Percentiles rank a stretch among this genome's conserved stretches.
Conservation (phyloP, 2,888 invertebrate genomes). For the Nesidiocoris tenuis region DNA sequence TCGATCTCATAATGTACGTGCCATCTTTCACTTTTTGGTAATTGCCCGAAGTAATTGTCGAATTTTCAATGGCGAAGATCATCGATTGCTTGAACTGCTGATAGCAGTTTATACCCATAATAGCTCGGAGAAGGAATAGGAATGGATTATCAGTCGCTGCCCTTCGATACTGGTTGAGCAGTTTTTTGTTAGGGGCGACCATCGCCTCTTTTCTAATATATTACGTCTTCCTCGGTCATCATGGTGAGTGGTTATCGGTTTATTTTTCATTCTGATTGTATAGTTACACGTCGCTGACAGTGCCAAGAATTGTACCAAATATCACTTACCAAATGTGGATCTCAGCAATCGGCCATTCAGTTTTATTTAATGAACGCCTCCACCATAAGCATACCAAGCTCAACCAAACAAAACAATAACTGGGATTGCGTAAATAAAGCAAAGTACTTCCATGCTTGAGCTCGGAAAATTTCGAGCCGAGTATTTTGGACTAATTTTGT, state of each 20-base stretch:
- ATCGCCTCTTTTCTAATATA: conserved; percentile 52
- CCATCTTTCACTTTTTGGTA: neutral
- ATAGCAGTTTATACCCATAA: conserved; percentile 40
- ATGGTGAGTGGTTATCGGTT: conserved; percentile 50
- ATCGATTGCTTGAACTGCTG: conserved; percentile 12
- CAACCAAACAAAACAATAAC: too few relatives aligned
- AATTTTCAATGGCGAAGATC: neutral
- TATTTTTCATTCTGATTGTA: too few relatives aligned
- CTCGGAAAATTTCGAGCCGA: too few relatives aligned
- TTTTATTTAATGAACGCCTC: too few relatives aligned
- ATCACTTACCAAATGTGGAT: too few relatives aligned
- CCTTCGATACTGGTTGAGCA: conserved; percentile 54
- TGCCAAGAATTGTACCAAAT: too few relatives aligned
- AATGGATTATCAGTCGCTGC: conserved; percentile 50
- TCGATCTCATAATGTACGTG: neutral
- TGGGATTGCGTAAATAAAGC: too few relatives aligned
- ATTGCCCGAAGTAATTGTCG: neutral
- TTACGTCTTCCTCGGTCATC: conserved; percentile 51
- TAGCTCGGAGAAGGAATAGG: conserved; percentile 49
- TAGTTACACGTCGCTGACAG: too few relatives aligned
- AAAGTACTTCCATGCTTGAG: too few relatives aligned
- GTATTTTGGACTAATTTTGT: too few relatives aligned
- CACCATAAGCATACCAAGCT: too few relatives aligned
- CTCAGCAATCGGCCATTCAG: too few relatives aligned
- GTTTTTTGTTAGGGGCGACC: conserved; percentile 52